Evolutionary conservation across 2,888 invertebrate genomes (phyloP).

Genomic region (Drosophila testacea): DNA sequence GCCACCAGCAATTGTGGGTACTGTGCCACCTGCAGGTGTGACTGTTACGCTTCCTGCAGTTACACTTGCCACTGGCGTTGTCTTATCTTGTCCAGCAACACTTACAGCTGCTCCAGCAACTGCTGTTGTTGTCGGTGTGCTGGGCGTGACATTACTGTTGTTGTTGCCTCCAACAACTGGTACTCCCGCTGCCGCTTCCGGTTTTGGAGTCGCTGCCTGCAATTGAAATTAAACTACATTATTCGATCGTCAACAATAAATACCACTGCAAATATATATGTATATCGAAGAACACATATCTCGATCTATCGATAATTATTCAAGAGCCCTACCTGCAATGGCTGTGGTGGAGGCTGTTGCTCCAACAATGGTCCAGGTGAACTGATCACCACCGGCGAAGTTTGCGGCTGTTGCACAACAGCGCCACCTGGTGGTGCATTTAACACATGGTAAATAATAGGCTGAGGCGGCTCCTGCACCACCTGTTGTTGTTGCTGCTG

Average conservation of each 20-base stretch:
- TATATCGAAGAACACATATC: too few species aligned
- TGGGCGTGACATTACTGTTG: constrained; percentile 58
- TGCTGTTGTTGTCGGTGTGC: constrained; percentile 50
- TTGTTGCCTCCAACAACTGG: constrained; percentile 32
- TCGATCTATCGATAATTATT: too few species aligned
- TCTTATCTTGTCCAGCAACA: constrained; percentile 12
- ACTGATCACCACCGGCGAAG: constrained; percentile 71
- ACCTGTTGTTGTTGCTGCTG: constrained; percentile 21
- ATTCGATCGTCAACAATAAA: too few species aligned
- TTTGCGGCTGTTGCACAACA: constrained; percentile 72
- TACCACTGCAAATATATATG: too few species aligned
- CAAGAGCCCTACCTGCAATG: neutral
- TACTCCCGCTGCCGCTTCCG: constrained; percentile 55
- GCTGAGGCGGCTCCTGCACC: constrained; percentile 58
- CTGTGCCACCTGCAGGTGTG: constrained; percentile 8
- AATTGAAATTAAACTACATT: neutral
- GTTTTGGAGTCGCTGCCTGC: constrained; percentile 60
- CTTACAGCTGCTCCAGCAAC: constrained; percentile 26
- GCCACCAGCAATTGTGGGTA: constrained; percentile 13
- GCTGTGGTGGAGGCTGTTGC: constrained; percentile 54
- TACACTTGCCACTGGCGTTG: constrained; percentile 21
- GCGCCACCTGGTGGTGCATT: constrained; percentile 39
- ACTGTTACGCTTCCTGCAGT: constrained; percentile 12
- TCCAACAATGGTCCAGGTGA: constrained; percentile 67
- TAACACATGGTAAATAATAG: constrained; percentile 69